phyloP scores from a whole-genome alignment of 2,888 invertebrate genomes.

The Neria commutata region DNA sequence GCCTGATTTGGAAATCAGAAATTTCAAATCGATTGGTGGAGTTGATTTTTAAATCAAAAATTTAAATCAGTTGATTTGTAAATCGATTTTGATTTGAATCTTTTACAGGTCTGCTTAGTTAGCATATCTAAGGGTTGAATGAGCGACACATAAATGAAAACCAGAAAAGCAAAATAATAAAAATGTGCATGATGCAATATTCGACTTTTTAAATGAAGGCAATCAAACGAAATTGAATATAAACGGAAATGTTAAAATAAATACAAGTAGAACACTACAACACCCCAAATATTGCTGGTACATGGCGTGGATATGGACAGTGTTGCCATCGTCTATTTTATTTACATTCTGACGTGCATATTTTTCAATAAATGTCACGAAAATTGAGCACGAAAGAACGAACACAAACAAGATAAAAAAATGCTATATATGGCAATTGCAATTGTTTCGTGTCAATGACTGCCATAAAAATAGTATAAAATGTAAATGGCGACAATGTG shows the following conservation, averaged over 20 bases:
- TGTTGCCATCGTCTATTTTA: constrained; percentile 12
- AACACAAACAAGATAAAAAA: constrained; percentile 2
- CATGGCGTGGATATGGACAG: constrained; percentile 17
- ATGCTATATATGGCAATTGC: constrained; percentile 24
- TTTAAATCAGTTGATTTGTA: too few relatives aligned
- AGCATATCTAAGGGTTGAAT: too few relatives aligned
- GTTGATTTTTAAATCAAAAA: too few relatives aligned
- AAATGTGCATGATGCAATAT: too few relatives aligned
- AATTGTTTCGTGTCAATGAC: constrained; percentile 55
- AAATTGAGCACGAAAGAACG: constrained; percentile 30
- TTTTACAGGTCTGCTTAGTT: too few relatives aligned
- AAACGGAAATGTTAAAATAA: constrained; percentile 41
- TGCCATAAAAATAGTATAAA: constrained; percentile 35
- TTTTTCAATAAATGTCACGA: constrained; percentile 1
- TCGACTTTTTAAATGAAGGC: constrained; percentile 43
- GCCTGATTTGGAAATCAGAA: too few relatives aligned
- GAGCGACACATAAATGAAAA: too few relatives aligned
- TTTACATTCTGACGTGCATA: constrained; percentile 4
- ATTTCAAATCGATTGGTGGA: too few relatives aligned
- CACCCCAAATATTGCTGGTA: constrained; percentile 32
- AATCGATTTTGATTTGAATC: too few relatives aligned
- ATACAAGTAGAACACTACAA: constrained; percentile 23
- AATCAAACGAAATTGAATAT: constrained; percentile 58
- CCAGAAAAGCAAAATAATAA: too few relatives aligned
- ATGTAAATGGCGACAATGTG: constrained; percentile 37